These are phyloP conservation scores for Hepsetus odoe DNA, from an alignment of 2,113 vertebrate species.

Conservation along the genomic window DNA sequence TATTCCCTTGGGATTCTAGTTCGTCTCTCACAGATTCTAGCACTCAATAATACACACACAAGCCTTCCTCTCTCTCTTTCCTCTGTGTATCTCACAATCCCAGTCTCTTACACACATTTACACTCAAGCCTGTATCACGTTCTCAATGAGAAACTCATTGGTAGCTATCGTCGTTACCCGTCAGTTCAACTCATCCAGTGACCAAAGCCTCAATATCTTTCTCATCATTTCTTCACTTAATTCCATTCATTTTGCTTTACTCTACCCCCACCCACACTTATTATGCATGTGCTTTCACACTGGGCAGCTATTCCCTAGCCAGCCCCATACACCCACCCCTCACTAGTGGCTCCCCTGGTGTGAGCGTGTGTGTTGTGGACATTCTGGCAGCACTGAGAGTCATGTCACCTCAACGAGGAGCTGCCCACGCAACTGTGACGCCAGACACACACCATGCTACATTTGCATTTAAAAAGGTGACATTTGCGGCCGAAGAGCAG, in stretches of 20 bases:
- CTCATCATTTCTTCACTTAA: background rate
- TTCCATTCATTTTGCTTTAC: background rate
- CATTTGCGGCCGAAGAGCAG: slow-evolving; percentile 50
- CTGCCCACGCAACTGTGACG: slow-evolving; percentile 4
- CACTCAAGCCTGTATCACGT: too few relatives aligned
- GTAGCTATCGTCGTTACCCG: background rate
- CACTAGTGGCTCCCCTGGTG: background rate
- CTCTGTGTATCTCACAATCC: too few relatives aligned
- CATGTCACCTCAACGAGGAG: slow-evolving; percentile 27
- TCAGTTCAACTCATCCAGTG: background rate
- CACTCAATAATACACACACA: slow-evolving; percentile 17
- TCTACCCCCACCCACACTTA: background rate
- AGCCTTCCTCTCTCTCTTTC: slow-evolving; percentile 17
- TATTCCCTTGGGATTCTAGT: slow-evolving; percentile 54
- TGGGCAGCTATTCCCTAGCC: background rate
- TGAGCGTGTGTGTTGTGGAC: background rate
- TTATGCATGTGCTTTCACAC: slow-evolving; percentile 36
- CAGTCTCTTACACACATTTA: background rate
- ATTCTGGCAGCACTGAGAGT: slow-evolving; percentile 16
- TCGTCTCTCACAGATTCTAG: slow-evolving; percentile 35
- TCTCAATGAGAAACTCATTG: too few relatives aligned
- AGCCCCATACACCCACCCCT: background rate
- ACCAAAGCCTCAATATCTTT: slow-evolving; percentile 5
- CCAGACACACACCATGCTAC: background rate
- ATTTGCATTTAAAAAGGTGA: slow-evolving; percentile 61